Percentiles rank a stretch among this genome's conserved stretches.
Conservation (phyloP, 2,113 vertebrate genomes). For the Stigmatopora argus region DNA sequence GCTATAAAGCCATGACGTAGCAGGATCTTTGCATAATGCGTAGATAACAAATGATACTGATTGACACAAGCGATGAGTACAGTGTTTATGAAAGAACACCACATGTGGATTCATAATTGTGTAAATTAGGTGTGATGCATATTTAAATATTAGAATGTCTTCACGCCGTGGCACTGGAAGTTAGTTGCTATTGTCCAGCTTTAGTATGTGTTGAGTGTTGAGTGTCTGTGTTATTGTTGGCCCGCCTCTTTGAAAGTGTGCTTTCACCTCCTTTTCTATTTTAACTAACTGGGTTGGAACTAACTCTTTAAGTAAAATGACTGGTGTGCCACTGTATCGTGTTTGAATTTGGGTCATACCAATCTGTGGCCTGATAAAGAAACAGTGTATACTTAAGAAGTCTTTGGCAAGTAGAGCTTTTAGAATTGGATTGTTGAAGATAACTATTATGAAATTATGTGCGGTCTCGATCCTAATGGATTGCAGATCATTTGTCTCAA, state of each 20-base stretch:
- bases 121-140: neutral
- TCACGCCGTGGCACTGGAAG: neutral
- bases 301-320: conserved; percentile 43
- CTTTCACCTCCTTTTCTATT: conserved; percentile 20
- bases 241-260: neutral
- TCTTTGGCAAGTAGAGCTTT: conserved; percentile 21
- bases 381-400: conserved; percentile 8
- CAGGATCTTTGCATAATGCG: neutral
- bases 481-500: conserved; percentile 22
- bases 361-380: conserved; percentile 10
- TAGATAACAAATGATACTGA: neutral
- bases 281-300: conserved; percentile 52
- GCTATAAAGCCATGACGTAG: neutral
- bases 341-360: conserved; percentile 35
- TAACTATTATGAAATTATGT: conserved; percentile 4
- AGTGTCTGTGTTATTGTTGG: neutral
- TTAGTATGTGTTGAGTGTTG: neutral
- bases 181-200: neutral
- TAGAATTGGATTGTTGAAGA: conserved; percentile 13
- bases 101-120: neutral
- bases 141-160: neutral
- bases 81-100: neutral
- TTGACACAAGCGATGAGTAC: neutral
- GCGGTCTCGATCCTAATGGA: conserved; percentile 21
- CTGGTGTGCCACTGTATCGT: conserved; percentile 10